These are phyloP conservation scores for Zeuzera pyrina DNA, from an alignment of 2,888 invertebrate genomes.

Conservation along the genomic window DNA sequence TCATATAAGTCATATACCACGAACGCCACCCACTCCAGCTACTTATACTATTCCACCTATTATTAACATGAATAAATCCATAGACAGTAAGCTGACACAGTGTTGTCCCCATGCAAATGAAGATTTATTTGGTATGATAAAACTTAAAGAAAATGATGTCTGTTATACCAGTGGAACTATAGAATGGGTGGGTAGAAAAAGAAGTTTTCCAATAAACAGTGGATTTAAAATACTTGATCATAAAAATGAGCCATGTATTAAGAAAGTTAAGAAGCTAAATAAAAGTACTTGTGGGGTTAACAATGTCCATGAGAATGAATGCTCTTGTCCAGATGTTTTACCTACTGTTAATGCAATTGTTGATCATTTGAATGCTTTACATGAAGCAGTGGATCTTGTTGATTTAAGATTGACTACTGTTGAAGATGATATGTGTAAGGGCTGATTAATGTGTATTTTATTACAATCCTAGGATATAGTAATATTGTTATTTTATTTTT, in stretches of 20 bases:
- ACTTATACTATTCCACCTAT: constrained; percentile 47
- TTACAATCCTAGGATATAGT: too few species aligned
- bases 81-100: constrained; percentile 9
- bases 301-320: constrained; percentile 30
- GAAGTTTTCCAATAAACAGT: constrained; percentile 54
- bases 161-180: constrained; percentile 64
- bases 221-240: constrained; percentile 55
- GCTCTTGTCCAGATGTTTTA: constrained; percentile 57
- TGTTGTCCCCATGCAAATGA: too few species aligned
- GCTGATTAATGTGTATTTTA: too few species aligned
- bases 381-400: constrained; percentile 68
- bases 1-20: constrained; percentile 52
- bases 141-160: constrained; percentile 54
- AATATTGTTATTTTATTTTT: too few species aligned
- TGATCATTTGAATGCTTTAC: constrained; percentile 70
- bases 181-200: constrained; percentile 62
- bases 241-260: constrained; percentile 28
- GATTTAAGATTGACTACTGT: constrained; percentile 67
- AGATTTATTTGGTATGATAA: constrained; percentile 58
- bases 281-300: constrained; percentile 21
- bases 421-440: constrained; percentile 47
- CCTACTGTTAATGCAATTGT: constrained; percentile 68
- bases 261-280: constrained; percentile 32
- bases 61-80: constrained; percentile 25
- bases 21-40: constrained; percentile 43